phyloP scores from a whole-genome alignment of 1,140 invertebrate species.

The Cydia amplana region DNA sequence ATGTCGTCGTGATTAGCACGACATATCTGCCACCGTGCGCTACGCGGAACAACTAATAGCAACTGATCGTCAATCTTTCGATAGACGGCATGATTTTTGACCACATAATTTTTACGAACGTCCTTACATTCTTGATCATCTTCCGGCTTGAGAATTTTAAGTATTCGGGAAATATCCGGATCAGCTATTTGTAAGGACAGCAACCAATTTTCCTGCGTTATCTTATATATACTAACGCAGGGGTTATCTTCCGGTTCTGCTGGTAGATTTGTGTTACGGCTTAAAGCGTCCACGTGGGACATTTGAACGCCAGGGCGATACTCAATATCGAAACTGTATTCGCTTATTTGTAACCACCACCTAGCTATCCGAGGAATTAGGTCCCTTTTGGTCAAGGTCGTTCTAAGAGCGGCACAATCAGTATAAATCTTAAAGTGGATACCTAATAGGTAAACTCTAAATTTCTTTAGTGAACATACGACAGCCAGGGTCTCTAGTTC shows the following conservation, averaged over 20 bases:
- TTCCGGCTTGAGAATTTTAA: conserved; percentile 25
- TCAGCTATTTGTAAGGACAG: conserved; percentile 18
- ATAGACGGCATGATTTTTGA: conserved; percentile 23
- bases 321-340: conserved; percentile 49
- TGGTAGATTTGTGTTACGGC: conserved; percentile 36
- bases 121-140: conserved; percentile 17
- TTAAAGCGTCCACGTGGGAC: conserved; percentile 55
- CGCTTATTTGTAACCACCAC: conserved; percentile 49
- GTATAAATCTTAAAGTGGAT: conserved; percentile 34
- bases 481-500: no score
- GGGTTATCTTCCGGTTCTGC: background rate
- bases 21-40: conserved; percentile 32
- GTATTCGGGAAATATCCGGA: conserved; percentile 5
- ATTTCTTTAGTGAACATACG: no score
- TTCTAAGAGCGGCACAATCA: conserved; percentile 48
- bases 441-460: no score
- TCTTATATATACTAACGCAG: background rate
- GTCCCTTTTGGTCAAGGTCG: conserved; percentile 47
- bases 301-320: conserved; percentile 47
- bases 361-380: conserved; percentile 43
- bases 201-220: conserved; percentile 35
- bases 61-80: conserved; percentile 22
- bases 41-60: conserved; percentile 17
- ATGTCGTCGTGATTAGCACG: conserved; percentile 35
- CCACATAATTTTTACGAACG: conserved; percentile 26